Conservation (phyloP, 2,797 vertebrate species). For the Cossypha caffra region DNA sequence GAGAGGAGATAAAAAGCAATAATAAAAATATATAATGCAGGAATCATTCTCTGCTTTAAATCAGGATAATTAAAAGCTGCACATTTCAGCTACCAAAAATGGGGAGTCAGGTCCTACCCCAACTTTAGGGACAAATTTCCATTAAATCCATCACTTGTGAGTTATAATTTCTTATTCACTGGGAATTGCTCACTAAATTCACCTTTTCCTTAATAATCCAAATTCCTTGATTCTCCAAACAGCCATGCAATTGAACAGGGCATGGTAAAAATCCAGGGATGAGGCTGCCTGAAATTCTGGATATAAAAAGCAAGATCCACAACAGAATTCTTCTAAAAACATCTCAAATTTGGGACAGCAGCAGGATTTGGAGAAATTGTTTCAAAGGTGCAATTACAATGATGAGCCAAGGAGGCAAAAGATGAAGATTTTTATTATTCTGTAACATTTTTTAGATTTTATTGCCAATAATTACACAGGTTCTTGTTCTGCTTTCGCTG, state of each 20-base stretch:
- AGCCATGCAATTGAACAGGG: background rate
- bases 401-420: background rate
- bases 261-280: background rate
- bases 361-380: background rate
- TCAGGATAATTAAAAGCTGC: too few relatives aligned
- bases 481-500: background rate
- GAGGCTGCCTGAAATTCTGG: background rate
- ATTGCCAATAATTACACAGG: background rate
- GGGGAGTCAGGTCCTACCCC: too few relatives aligned
- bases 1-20: too few relatives aligned
- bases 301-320: background rate
- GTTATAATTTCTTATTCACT: background rate
- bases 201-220: background rate
- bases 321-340: background rate
- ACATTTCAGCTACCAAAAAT: too few relatives aligned
- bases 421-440: conserved; percentile 38
- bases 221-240: background rate
- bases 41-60: too few relatives aligned
- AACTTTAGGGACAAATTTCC: too few relatives aligned
- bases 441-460: conserved; percentile 8
- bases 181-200: background rate
- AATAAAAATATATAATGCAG: too few relatives aligned
- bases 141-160: too few relatives aligned
- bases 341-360: background rate
- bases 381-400: background rate